Evolutionary conservation across 2,113 vertebrate species (phyloP).

Genomic region (Stomatorhinus ivindoensis): DNA sequence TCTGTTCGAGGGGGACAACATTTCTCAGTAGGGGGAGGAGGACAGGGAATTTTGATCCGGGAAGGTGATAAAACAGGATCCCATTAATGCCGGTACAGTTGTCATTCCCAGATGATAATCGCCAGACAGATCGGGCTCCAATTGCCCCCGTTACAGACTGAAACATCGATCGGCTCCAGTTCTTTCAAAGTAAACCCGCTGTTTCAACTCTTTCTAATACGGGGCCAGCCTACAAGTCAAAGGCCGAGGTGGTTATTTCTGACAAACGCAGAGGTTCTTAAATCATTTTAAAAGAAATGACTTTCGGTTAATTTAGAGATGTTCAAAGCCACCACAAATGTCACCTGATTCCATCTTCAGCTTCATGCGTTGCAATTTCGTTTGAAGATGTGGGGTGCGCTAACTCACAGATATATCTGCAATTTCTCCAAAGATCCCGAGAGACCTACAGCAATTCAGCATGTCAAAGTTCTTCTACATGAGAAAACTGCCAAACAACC

Average conservation of each 20-base stretch:
- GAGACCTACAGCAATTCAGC: background rate
- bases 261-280: background rate
- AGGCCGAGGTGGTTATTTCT: background rate
- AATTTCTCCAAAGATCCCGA: background rate
- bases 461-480: background rate
- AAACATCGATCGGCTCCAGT: conserved; percentile 13
- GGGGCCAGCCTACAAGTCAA: background rate
- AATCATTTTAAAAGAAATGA: background rate
- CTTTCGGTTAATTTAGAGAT: background rate
- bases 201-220: background rate
- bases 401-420: background rate
- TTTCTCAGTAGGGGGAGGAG: background rate
- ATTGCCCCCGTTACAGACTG: background rate
- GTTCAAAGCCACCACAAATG: background rate
- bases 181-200: background rate
- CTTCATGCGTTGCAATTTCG: background rate
- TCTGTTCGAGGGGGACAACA: conserved; percentile 55
- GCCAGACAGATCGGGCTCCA: conserved; percentile 18
- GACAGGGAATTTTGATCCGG: background rate
- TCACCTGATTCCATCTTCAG: background rate
- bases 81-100: background rate
- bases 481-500: background rate
- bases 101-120: conserved; percentile 8
- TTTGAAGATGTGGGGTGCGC: background rate
- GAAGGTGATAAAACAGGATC: conserved; percentile 3